Percentiles rank a stretch among this genome's conserved stretches.
Conservation (phyloP, 1,140 invertebrate genomes). For the Heliconius hewitsoni region DNA sequence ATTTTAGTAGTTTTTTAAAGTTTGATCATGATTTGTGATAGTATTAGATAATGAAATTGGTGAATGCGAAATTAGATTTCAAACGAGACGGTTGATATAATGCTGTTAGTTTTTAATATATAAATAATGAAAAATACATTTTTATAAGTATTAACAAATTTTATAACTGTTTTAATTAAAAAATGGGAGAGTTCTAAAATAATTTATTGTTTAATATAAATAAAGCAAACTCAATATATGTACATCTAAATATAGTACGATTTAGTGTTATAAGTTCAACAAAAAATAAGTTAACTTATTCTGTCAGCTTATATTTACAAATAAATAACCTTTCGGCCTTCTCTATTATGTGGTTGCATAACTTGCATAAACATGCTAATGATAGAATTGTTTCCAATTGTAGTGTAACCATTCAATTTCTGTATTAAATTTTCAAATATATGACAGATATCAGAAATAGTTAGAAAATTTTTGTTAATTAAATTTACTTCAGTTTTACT, state of each 20-base stretch:
- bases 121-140: too few species aligned
- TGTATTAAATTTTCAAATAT: neutral
- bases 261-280: neutral
- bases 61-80: too few species aligned
- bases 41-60: too few species aligned
- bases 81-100: too few species aligned
- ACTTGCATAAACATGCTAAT: conserved; percentile 70
- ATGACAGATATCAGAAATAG: neutral
- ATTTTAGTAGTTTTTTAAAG: neutral
- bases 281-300: neutral
- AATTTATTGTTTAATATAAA: too few species aligned
- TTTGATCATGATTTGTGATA: neutral
- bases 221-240: too few species aligned
- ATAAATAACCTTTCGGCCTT: conserved; percentile 22
- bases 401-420: conserved; percentile 46
- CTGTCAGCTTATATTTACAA: conserved; percentile 9
- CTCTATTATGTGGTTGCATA: conserved; percentile 32
- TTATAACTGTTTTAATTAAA: too few species aligned
- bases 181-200: too few species aligned
- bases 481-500: too few species aligned
- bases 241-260: neutral
- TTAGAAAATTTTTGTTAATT: neutral
- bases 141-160: too few species aligned
- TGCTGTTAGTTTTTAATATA: too few species aligned
- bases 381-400: conserved; percentile 60